Conservation (phyloP, 2,113 vertebrate genomes). For the Podiceps cristatus region DNA sequence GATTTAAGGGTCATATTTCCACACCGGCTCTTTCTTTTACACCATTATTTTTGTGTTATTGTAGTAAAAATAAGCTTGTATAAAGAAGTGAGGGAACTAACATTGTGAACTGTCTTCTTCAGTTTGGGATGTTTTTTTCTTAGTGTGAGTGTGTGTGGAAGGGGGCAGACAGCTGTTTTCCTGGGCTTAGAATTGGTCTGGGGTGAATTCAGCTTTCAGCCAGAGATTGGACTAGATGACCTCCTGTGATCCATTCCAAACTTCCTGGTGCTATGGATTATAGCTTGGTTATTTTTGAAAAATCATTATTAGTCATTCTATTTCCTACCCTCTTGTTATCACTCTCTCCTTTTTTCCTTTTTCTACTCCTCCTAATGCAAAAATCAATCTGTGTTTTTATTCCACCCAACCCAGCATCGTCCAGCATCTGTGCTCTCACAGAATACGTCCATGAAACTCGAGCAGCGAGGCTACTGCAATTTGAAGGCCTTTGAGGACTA, state of each 20-base stretch:
- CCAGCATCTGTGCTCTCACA: neutral
- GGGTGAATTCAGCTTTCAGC: neutral
- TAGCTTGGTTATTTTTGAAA: neutral
- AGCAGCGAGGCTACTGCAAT: rapidly evolving
- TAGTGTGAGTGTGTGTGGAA: neutral
- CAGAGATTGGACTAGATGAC: neutral
- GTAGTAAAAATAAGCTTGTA: neutral
- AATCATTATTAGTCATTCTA: neutral
- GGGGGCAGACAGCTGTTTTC: neutral
- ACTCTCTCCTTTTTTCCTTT: neutral
- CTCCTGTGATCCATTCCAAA: neutral
- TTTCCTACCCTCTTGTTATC: neutral
- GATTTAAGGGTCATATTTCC: neutral
- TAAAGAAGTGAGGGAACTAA: neutral
- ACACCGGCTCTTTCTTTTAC: neutral
- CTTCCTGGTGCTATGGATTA: neutral
- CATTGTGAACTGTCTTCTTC: neutral
- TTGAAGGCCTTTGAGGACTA: neutral
- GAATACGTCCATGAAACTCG: neutral
- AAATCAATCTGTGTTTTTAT: neutral
- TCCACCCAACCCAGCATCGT: neutral
- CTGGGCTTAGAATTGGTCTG: neutral
- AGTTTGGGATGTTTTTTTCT: neutral
- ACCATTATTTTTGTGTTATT: neutral
- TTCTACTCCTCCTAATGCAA: rapidly evolving